Conservation (phyloP, 37 sponge, comb jelly and placozoan genomes). For the Cladorhizidae sp. region DNA sequence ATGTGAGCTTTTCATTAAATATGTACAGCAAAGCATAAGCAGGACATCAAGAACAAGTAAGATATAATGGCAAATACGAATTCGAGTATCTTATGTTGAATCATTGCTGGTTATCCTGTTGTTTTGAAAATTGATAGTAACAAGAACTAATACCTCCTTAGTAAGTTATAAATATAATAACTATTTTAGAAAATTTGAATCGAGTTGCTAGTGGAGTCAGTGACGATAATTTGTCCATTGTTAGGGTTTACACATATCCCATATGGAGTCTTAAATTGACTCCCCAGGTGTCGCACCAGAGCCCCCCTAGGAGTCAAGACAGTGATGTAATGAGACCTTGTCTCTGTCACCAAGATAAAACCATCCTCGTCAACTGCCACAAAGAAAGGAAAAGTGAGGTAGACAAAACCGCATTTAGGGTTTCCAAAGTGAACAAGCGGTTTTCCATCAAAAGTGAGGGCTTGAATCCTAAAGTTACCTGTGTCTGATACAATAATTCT, state of each 20-base stretch:
- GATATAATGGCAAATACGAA: too few species aligned
- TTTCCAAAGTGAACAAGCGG: conserved; percentile 14
- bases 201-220: conserved; percentile 26
- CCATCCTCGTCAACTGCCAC: conserved; percentile 35
- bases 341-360: conserved; percentile 42
- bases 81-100: too few species aligned
- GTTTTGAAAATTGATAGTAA: too few species aligned
- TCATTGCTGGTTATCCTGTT: too few species aligned
- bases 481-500: conserved; percentile 37
- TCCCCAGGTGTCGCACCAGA: conserved; percentile 31
- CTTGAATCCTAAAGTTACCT: conserved; percentile 42
- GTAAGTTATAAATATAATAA: too few species aligned
- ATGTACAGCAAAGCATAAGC: too few species aligned
- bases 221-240: conserved; percentile 14
- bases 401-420: neutral
- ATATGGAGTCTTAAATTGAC: conserved; percentile 28
- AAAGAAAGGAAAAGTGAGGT: conserved; percentile 7
- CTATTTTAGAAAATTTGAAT: conserved; percentile 24
- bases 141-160: neutral
- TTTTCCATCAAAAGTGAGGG: conserved; percentile 40
- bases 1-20: too few species aligned
- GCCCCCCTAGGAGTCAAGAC: conserved; percentile 40
- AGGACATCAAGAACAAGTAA: too few species aligned
- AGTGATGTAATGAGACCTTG: conserved; percentile 16
- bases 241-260: conserved; percentile 27